Base-by-base conservation (phyloP, 2,113 vertebrate species). In the Apeltes quadracus region DNA sequence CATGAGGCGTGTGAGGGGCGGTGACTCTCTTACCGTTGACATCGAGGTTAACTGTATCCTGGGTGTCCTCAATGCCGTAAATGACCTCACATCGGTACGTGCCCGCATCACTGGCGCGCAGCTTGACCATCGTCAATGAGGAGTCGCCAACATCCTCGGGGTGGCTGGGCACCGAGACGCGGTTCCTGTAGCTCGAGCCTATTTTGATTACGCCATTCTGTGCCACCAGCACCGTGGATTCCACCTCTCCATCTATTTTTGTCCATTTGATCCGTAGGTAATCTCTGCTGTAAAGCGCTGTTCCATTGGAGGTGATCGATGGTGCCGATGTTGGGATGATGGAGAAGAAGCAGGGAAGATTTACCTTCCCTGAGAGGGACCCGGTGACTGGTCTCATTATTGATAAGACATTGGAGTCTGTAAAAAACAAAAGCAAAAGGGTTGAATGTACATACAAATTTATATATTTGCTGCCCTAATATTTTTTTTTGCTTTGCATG, bases 241-340 rank as follows among this genome's bases (percentile, higher is more conserved):
- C 96, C 59, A 87, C 89, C 56, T 94, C 92, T 51, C 91, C 80
- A 25, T 95, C 95, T 51, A 98, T 93, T 91, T 95, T 99, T 75
- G 95, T 97, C 98, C 98, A 99, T 88, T 99, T 99, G 89, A 99
- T 96, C 62, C 97, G 93, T 64, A 98, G 91, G 88, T 95, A 92
- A 76, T 99, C 96, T 2, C 83, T 91, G 15, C 84, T 91, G 1
- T 89, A 74, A 1, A 90, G 58, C 39, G 79, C 32, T 0, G 85
- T 87, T 3, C 91, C 88, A 1, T 94, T 93, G 69, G 91, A 92
- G 63, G 87, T 92, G 69, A 79, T 73, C 72, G 93, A 89, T 39
- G 95, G 91, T 27, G 95, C 86, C 34, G 93, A 94, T 18, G 95
- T 97, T 61, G 96, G 95, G 46, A 96, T 90, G 51, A 88, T 95